Conservation (phyloP, 2,888 invertebrate species). For the Amphiduros pacificus region DNA sequence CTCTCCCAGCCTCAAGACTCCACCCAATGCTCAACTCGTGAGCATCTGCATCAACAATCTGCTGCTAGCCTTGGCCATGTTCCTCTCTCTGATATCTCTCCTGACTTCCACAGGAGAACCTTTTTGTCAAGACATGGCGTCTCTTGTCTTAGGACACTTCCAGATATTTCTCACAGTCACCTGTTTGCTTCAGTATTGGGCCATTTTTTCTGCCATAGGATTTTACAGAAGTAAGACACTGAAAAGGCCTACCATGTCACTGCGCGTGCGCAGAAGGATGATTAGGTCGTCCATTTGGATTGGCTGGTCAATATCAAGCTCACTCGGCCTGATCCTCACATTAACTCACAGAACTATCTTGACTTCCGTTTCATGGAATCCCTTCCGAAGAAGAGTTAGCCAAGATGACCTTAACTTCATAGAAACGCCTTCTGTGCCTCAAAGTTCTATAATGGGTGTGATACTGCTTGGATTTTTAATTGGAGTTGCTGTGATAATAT, state of each 20-base stretch:
- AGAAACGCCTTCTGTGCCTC: background rate
- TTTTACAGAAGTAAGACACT: conserved; percentile 40
- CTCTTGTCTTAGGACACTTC: conserved; percentile 35
- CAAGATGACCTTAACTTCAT: background rate
- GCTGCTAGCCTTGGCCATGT: conserved; percentile 39
- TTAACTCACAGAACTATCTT: conserved; percentile 35
- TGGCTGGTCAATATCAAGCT: conserved; percentile 43
- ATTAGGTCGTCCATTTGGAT: conserved; percentile 41
- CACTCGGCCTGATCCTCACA: conserved; percentile 39
- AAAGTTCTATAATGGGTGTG: conserved; percentile 31
- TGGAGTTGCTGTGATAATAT: conserved; percentile 34
- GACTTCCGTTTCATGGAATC: conserved; percentile 21
- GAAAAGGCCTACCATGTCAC: conserved; percentile 38
- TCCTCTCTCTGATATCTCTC: conserved; percentile 37
- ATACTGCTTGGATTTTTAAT: conserved; percentile 35
- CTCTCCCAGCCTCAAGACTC: conserved; percentile 50
- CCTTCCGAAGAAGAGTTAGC: conserved; percentile 15
- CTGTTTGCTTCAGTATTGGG: conserved; percentile 47
- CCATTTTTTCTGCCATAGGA: conserved; percentile 50
- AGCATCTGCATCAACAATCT: conserved; percentile 52
- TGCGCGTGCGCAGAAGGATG: conserved; percentile 37
- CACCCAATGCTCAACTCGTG: conserved; percentile 51
- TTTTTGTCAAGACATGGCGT: background rate
- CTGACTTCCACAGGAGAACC: background rate
- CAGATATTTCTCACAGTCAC: conserved; percentile 46